Evolutionary conservation across 2,113 vertebrate species (phyloP).

Genomic region (Mesocricetus auratus): DNA sequence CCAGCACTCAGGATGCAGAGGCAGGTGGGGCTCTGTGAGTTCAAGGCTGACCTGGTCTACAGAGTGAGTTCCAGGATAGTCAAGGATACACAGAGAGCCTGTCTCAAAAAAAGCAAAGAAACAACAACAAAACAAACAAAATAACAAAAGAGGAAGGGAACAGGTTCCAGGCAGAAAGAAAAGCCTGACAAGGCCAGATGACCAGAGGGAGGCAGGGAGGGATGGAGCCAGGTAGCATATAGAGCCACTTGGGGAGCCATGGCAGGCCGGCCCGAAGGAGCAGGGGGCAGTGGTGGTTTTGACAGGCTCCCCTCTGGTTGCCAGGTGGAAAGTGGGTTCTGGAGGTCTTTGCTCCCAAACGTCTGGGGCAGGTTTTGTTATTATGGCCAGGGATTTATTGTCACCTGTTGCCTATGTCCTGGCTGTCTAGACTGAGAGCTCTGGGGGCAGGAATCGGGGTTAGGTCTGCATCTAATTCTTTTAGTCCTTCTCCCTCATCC

Average conservation of each 20-base stretch:
- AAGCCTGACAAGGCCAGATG: background rate
- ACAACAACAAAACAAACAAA: background rate
- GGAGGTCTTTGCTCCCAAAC: background rate
- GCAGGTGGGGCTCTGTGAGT: background rate
- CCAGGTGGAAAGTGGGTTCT: background rate
- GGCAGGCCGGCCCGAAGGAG: background rate
- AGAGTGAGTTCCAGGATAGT: background rate
- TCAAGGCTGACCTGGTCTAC: background rate
- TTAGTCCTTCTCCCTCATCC: background rate
- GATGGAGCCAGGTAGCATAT: background rate
- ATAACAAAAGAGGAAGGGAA: background rate
- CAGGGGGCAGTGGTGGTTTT: background rate
- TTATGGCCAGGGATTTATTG: background rate
- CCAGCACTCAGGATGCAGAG: background rate
- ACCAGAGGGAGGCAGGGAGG: background rate
- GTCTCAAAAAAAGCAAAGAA: background rate
- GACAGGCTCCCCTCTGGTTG: background rate
- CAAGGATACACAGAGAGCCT: background rate
- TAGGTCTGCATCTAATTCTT: background rate
- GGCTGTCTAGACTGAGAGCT: background rate
- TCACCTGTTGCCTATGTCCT: background rate
- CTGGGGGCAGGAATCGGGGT: background rate
- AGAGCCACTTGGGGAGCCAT: background rate
- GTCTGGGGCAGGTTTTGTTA: background rate
- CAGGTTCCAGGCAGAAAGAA: slow-evolving; percentile 34